Evolutionary conservation across 2,888 invertebrate species (phyloP).

Genomic region (Mythimna loreyi): DNA sequence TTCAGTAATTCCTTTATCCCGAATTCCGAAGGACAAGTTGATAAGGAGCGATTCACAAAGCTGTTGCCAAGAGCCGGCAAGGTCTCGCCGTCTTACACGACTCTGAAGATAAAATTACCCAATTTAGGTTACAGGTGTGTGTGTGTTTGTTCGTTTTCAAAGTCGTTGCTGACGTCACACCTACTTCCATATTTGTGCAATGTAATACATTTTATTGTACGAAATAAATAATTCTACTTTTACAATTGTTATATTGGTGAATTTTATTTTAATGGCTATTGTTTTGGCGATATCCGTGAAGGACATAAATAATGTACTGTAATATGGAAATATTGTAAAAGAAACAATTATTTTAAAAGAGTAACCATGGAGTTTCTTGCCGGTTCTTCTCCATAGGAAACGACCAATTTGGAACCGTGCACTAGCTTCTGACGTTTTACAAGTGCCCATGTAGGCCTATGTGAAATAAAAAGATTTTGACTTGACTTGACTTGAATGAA

Average conservation of each 20-base stretch:
- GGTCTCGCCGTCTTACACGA: slow-evolving; percentile 21
- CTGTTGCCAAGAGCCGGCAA: slow-evolving; percentile 19
- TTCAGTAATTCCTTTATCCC: background rate
- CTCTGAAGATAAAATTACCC: slow-evolving; percentile 46
- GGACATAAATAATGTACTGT: background rate
- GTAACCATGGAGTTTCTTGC: too few relatives aligned
- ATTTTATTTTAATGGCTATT: slow-evolving; percentile 15
- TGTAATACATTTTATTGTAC: slow-evolving; percentile 16
- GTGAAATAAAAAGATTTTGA: too few relatives aligned
- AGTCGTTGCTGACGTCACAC: slow-evolving; percentile 56
- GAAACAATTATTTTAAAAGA: too few relatives aligned
- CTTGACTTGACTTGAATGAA: too few relatives aligned
- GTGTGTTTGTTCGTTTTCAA: slow-evolving; percentile 55
- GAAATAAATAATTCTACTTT: slow-evolving; percentile 28
- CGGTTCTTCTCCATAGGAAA: too few relatives aligned
- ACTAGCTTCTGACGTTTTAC: too few relatives aligned
- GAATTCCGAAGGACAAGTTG: background rate
- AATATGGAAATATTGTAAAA: too few relatives aligned
- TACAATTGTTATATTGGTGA: slow-evolving; percentile 19
- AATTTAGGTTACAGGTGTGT: slow-evolving; percentile 61
- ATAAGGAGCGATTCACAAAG: background rate
- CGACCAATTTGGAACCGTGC: too few relatives aligned
- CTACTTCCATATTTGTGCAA: slow-evolving; percentile 33
- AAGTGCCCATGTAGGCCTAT: too few relatives aligned
- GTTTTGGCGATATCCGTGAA: background rate